Conservation (phyloP, 2,797 vertebrate genomes). For the Spea hammondii region DNA sequence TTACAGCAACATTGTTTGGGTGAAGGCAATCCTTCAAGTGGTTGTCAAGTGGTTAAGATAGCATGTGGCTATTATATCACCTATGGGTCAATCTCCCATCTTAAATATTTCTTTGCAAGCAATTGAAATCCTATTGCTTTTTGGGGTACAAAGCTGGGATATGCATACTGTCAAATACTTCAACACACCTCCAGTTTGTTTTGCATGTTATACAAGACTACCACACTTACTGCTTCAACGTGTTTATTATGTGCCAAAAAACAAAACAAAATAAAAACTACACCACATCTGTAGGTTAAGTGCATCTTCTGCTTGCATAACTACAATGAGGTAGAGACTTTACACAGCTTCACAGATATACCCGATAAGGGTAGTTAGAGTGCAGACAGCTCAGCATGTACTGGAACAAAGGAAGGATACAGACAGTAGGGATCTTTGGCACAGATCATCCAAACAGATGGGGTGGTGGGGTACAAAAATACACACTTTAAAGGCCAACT, state of each 20-base stretch:
- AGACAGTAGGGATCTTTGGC: slow-evolving; percentile 89
- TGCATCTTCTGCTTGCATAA: slow-evolving; percentile 94
- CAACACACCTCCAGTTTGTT: no score
- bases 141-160: no score
- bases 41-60: no score
- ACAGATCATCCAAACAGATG: slow-evolving; percentile 85
- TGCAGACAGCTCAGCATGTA: slow-evolving; percentile 85
- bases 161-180: no score
- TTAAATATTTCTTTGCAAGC: no score
- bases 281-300: slow-evolving; percentile 90
- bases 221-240: slow-evolving; percentile 88
- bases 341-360: slow-evolving; percentile 80
- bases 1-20: no score
- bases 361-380: slow-evolving; percentile 96
- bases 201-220: background rate
- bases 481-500: slow-evolving; percentile 78
- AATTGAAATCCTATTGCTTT: no score
- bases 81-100: no score
- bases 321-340: slow-evolving; percentile 99
- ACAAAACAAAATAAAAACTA: slow-evolving; percentile 78
- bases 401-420: slow-evolving; percentile 61
- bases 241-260: slow-evolving; percentile 97
- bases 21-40: no score
- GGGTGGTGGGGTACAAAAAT: slow-evolving; percentile 61
- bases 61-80: no score